These are phyloP conservation scores for Melanocharis versteri DNA, from an alignment of 2,113 vertebrate species.

Conservation along the genomic window DNA sequence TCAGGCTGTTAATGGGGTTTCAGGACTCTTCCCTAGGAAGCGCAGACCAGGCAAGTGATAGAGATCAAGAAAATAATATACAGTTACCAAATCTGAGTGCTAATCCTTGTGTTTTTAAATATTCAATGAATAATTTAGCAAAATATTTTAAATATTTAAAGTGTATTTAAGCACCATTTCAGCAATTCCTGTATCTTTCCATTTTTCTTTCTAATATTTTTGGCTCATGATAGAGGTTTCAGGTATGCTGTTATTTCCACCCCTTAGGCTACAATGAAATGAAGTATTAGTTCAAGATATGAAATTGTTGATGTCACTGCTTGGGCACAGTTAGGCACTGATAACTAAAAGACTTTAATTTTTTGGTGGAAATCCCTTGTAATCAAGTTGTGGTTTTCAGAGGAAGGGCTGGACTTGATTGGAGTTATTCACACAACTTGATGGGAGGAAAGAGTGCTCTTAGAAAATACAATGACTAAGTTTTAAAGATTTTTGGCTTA, in stretches of 20 bases:
- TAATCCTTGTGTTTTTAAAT: neutral
- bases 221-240: neutral
- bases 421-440: neutral
- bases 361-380: neutral
- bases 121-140: neutral
- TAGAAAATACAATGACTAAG: neutral
- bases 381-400: neutral
- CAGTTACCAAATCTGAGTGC: neutral
- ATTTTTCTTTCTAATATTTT: neutral
- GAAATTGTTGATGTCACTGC: neutral
- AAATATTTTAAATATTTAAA: neutral
- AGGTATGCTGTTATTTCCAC: neutral
- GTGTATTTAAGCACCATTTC: neutral
- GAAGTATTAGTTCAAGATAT: neutral
- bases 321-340: neutral
- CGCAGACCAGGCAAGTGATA: neutral
- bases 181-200: neutral
- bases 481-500: neutral
- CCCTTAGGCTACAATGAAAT: neutral
- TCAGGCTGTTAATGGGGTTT: slow-evolving; percentile 31
- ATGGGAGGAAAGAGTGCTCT: neutral
- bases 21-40: slow-evolving; percentile 27
- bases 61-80: neutral
- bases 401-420: neutral
- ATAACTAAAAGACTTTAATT: neutral